Evolutionary conservation across 2,797 vertebrate genomes (phyloP).

Genomic region (Tarsius wallacei): DNA sequence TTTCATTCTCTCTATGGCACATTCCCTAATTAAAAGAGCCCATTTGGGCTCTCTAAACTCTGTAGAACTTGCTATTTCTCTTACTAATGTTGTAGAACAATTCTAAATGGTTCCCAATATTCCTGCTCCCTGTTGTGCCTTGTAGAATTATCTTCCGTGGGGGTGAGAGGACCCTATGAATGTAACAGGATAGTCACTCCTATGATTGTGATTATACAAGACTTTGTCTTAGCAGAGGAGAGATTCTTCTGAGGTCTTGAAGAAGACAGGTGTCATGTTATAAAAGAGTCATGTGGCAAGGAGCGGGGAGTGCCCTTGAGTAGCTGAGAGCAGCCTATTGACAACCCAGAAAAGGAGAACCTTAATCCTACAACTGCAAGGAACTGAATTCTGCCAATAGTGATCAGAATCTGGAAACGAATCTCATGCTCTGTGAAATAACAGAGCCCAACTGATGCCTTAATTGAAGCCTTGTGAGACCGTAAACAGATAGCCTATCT

Average conservation of each 20-base stretch:
- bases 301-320: not conserved
- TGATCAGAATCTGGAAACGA: not conserved
- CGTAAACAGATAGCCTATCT: not conserved
- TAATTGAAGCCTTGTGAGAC: not conserved
- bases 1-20: not conserved
- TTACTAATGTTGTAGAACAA: not conserved
- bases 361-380: not conserved
- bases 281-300: not conserved
- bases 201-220: not conserved
- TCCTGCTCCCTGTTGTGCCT: not conserved
- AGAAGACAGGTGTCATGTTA: not conserved
- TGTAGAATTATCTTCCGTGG: not conserved
- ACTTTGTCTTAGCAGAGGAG: not conserved
- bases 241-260: not conserved
- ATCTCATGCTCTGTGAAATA: not conserved
- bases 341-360: not conserved
- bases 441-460: not conserved
- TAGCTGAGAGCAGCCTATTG: not conserved
- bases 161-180: not conserved
- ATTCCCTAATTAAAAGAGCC: not conserved
- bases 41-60: not conserved
- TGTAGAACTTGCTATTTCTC: not conserved
- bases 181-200: too few species aligned
- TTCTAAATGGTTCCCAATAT: not conserved
- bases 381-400: not conserved